These are phyloP conservation scores for Tapirus terrestris DNA, from an alignment of 2,113 vertebrate species.

Conservation along the genomic window DNA sequence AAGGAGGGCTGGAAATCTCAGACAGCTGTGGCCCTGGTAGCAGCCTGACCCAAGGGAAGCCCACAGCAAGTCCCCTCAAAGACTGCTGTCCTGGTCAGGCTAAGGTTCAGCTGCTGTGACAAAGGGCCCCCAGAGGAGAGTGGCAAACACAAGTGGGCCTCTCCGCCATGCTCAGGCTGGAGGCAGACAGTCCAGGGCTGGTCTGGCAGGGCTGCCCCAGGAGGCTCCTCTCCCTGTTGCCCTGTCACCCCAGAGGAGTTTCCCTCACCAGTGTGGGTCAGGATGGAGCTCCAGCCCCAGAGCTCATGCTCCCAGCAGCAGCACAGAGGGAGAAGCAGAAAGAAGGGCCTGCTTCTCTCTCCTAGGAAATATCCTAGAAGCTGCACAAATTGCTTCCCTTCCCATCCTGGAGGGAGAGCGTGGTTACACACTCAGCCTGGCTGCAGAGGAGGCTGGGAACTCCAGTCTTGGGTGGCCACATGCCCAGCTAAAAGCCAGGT, in stretches of 20 bases:
- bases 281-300: neutral
- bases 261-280: fast-evolving
- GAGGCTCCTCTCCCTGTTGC: neutral
- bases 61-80: neutral
- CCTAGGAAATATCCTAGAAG: neutral
- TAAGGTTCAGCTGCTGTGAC: neutral
- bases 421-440: neutral
- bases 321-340: neutral
- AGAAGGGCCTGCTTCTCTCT: neutral
- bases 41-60: neutral
- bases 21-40: neutral
- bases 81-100: neutral
- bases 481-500: no score
- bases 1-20: neutral
- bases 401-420: neutral
- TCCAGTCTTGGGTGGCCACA: no score
- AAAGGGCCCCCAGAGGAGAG: neutral
- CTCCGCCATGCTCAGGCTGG: neutral
- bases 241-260: neutral
- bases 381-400: no score
- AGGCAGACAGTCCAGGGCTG: neutral
- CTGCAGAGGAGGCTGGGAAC: neutral
- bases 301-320: neutral
- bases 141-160: neutral
- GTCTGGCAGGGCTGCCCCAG: neutral